Conservation (phyloP, 2,888 invertebrate species). For the Globia sparganii region DNA sequence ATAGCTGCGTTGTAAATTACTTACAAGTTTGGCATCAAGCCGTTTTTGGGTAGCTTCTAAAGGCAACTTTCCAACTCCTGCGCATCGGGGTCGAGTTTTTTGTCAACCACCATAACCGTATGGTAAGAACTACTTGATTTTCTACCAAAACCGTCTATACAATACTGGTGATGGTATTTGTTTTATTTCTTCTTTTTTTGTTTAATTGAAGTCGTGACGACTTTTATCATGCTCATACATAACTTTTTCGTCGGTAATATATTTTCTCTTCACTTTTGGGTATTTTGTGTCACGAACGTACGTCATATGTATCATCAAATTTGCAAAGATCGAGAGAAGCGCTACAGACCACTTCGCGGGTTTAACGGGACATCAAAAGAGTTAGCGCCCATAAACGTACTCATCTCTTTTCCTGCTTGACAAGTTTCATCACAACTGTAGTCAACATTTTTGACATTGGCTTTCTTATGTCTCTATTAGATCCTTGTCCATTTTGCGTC, state of each 20-base stretch:
- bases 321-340: slow-evolving; percentile 24
- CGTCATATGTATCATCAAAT: slow-evolving; percentile 15
- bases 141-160: slow-evolving; percentile 20
- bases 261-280: too few species aligned
- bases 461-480: background rate
- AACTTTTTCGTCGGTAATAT: too few species aligned
- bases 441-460: background rate
- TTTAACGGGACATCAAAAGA: slow-evolving; percentile 26
- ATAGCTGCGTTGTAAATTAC: slow-evolving; percentile 64
- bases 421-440: slow-evolving; percentile 5
- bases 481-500: background rate
- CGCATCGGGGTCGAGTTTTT: slow-evolving; percentile 77
- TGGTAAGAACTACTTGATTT: slow-evolving; percentile 36
- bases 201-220: too few species aligned
- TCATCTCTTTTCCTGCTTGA: slow-evolving; percentile 40
- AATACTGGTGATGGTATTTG: background rate
- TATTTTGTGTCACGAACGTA: too few species aligned
- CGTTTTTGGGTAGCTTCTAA: slow-evolving; percentile 76
- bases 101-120: slow-evolving; percentile 67
- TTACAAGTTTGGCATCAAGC: slow-evolving; percentile 70
- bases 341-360: slow-evolving; percentile 39
- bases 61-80: slow-evolving; percentile 82
- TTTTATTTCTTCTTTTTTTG: slow-evolving; percentile 11
- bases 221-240: too few species aligned
- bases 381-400: slow-evolving; percentile 17